Evolutionary conservation across 2,113 vertebrate genomes (phyloP).

Genomic region (Pelusios castaneus): DNA sequence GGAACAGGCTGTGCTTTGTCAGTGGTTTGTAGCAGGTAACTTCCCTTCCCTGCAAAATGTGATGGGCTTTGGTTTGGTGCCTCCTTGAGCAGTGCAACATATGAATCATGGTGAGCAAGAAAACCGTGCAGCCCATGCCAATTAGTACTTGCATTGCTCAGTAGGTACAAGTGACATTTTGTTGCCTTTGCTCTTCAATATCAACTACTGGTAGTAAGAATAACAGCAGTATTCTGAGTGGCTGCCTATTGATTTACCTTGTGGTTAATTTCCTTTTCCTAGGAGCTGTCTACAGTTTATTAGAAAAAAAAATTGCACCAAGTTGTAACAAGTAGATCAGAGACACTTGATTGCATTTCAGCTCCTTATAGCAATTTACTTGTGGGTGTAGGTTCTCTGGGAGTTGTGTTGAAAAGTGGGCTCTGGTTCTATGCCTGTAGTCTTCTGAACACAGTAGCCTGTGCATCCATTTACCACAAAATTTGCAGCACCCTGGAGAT

Average conservation of each 20-base stretch:
- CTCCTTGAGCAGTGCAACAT: not conserved
- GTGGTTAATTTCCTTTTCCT: not conserved
- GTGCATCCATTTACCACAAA: not conserved
- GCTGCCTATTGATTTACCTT: not conserved
- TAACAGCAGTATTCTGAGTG: not conserved
- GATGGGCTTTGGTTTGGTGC: fast-evolving
- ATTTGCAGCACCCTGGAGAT: not conserved
- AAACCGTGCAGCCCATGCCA: not conserved
- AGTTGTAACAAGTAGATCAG: not conserved
- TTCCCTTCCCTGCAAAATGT: not conserved
- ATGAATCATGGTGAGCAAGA: not conserved
- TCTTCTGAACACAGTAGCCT: not conserved
- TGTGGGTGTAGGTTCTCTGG: not conserved
- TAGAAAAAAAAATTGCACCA: not conserved
- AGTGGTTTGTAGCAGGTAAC: no score
- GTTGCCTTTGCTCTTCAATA: not conserved
- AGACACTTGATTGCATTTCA: not conserved
- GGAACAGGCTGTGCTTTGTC: no score
- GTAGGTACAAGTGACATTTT: not conserved
- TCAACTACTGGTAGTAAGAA: no score
- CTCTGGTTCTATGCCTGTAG: not conserved
- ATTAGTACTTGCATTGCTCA: not conserved
- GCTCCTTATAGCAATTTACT: not conserved
- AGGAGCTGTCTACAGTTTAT: not conserved
- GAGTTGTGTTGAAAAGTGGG: not conserved